These are phyloP conservation scores for Tetranychus truncatus DNA, from an alignment of 2,888 invertebrate species.

Conservation along the genomic window DNA sequence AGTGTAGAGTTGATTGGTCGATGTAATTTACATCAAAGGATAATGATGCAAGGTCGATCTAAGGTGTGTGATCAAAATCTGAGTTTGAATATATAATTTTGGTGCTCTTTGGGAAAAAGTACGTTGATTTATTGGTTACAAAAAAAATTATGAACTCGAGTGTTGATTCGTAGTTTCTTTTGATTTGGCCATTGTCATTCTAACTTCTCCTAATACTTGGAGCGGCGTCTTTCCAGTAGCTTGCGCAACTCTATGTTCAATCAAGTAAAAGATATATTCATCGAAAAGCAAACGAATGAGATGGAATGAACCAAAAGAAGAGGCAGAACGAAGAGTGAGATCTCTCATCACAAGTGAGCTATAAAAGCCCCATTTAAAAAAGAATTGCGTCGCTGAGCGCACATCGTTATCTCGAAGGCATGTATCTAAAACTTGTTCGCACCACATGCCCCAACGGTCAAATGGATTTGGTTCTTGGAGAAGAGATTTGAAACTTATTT, in stretches of 20 bases:
- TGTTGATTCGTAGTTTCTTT: not conserved
- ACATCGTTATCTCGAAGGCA: slow-evolving; percentile 39
- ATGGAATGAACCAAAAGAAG: slow-evolving; percentile 97
- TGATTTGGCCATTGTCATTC: slow-evolving; percentile 10
- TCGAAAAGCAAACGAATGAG: slow-evolving; percentile 89
- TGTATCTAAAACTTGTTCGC: slow-evolving; percentile 69
- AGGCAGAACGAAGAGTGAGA: slow-evolving; percentile 80
- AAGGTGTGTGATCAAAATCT: not conserved
- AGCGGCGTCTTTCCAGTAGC: slow-evolving; percentile 78
- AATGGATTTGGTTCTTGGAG: slow-evolving; percentile 53
- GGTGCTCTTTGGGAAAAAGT: not conserved
- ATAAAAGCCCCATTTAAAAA: slow-evolving; percentile 97
- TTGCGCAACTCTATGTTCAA: slow-evolving; percentile 86
- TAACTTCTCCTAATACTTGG: slow-evolving; percentile 55
- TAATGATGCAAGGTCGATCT: not conserved
- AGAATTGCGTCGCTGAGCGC: slow-evolving; percentile 58
- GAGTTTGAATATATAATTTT: not conserved
- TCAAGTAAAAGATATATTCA: slow-evolving; percentile 96
- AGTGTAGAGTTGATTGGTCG: not conserved
- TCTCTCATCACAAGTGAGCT: slow-evolving; percentile 95
- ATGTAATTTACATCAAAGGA: not conserved
- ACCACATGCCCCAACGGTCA: slow-evolving; percentile 84
- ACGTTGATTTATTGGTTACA: not conserved
- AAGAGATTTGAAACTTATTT: slow-evolving; percentile 56
- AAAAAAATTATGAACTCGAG: not conserved